Evolutionary conservation across 2,888 invertebrate genomes (phyloP), one percentile per base, ranked within the genome.

Genomic region (Tetropium fuscum): DNA sequence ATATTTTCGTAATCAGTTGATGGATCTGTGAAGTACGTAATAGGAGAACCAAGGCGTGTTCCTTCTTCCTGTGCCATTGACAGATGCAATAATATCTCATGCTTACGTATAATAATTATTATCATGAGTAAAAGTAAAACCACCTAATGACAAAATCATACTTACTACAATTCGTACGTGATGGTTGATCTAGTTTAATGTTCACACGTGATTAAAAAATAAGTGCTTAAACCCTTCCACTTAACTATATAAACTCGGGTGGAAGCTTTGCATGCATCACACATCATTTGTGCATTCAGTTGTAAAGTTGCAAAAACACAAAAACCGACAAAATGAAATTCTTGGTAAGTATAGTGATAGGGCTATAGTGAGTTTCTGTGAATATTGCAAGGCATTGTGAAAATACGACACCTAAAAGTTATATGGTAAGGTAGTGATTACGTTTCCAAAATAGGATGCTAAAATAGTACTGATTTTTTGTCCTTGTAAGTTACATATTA

Each of bases 181-280:
- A 66, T 66, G 61, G 53, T 64, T 71, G 69, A 69, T 68, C 71
- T 71, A 71, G 69, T 67, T 71, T 59, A 65, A 53, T 61, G 53
- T 64, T 69, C 63, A 68, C 66, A 68, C 69, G 68, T 67, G 66
- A 67, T 67, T 67, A 66, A 68, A 65, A 68, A 70, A 65, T 57
- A 62, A 54, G 57, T 60, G 56, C 60, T 60, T 64, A 59, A 48
- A 68, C 71, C 72, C 69, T 73, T 65, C 73, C 71, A 69, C 69
- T 44, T 47, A 60, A 56, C 45, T 66, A 66, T 68, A 68, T 67
- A 70, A 63, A 68, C 63, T 55, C 13, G 57, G 48, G 53, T 48
- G 43, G 56, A 40, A 41, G 30, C 53, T 58, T 38, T 25, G 53
- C 53, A 55, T 57, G 54, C 53, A 65, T 54, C 70, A 70, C 59